Conservation (phyloP, 2,797 vertebrate genomes). For the Coregonus ussuriensis region DNA sequence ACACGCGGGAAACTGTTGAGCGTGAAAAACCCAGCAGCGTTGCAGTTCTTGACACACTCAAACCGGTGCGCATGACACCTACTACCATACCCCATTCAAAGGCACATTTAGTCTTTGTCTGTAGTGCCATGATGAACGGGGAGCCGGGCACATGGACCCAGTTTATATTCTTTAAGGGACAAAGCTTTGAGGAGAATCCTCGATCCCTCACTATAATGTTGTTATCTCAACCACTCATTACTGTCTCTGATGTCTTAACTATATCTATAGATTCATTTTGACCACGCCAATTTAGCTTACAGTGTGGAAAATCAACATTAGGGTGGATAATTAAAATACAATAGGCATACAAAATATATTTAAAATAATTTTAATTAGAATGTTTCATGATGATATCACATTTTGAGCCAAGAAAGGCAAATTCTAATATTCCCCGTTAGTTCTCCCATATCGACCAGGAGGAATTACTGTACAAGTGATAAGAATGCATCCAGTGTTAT, state of each 20-base stretch:
- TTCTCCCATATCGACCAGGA: not conserved
- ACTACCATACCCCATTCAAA: too few species aligned
- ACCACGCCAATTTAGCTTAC: not conserved
- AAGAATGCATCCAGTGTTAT: not conserved
- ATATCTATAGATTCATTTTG: not conserved
- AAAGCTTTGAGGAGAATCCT: not conserved
- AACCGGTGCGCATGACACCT: too few species aligned
- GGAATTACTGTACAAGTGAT: not conserved
- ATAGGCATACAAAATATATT: not conserved
- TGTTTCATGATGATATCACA: not conserved
- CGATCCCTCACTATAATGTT: not conserved
- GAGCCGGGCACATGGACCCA: not conserved
- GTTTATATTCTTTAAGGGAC: not conserved
- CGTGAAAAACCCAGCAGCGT: too few species aligned
- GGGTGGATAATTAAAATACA: not conserved
- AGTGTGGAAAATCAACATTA: not conserved
- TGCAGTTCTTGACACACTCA: too few species aligned
- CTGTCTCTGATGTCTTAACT: not conserved
- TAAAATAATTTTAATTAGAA: not conserved
- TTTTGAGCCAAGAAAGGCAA: not conserved
- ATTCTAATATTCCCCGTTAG: not conserved
- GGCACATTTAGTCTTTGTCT: not conserved
- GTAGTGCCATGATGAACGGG: not conserved
- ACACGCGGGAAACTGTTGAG: too few species aligned
- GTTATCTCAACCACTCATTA: not conserved